Conservation (phyloP, 2,888 invertebrate species). For the Melanostoma mellinum region DNA sequence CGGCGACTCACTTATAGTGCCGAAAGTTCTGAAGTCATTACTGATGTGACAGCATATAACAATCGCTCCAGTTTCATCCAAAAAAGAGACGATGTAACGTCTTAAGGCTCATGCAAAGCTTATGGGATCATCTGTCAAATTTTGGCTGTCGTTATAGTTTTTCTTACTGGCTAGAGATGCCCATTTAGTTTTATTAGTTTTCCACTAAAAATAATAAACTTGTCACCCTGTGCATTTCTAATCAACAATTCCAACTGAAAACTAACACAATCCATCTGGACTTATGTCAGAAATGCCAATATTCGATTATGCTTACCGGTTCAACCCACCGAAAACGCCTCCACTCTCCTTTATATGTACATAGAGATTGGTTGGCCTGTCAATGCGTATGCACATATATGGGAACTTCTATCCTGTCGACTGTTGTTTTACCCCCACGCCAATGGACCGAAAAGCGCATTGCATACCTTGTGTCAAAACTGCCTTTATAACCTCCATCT, state of each 20-base stretch:
- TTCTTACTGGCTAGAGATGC: no score
- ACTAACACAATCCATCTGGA: constrained; percentile 63
- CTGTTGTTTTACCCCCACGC: constrained; percentile 35
- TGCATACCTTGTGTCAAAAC: constrained; percentile 60
- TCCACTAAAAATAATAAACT: not conserved
- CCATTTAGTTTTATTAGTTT: not conserved
- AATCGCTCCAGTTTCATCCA: no score
- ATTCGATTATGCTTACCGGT: constrained; percentile 69
- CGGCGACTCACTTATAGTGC: no score
- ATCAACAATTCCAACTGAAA: constrained; percentile 66
- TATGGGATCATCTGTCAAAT: no score
- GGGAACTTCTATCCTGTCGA: not conserved
- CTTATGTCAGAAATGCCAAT: constrained; percentile 73
- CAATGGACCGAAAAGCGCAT: constrained; percentile 48
- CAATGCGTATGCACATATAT: not conserved
- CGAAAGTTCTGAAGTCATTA: no score
- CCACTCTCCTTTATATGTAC: not conserved
- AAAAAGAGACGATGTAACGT: no score
- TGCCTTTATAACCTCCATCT: constrained; percentile 72
- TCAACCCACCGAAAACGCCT: constrained; percentile 58
- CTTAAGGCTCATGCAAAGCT: no score
- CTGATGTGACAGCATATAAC: no score
- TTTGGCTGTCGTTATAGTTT: no score
- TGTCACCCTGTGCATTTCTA: constrained; percentile 62
- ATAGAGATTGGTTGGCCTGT: not conserved